These are phyloP conservation scores for Pseudomyrmex concolor DNA, from an alignment of 1,140 invertebrate genomes.

Conservation along the genomic window DNA sequence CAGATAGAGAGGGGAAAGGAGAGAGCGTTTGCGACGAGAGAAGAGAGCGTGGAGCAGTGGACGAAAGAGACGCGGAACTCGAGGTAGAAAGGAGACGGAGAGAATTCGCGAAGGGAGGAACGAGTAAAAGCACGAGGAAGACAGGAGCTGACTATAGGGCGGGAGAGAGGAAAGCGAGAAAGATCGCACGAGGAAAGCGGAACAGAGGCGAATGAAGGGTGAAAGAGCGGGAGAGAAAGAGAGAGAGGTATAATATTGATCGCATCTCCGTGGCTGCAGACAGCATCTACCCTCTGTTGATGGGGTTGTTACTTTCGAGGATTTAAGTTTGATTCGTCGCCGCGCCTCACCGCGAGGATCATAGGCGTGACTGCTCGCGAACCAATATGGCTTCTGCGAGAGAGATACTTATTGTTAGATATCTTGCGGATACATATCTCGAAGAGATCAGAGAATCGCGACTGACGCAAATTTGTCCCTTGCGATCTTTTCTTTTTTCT, in stretches of 20 bases:
- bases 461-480: neutral
- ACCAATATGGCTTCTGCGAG: constrained; percentile 47
- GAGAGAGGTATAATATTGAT: constrained; percentile 83
- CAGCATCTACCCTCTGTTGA: constrained; percentile 84
- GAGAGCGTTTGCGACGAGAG: constrained; percentile 65
- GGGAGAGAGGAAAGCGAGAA: constrained; percentile 55
- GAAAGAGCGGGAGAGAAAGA: constrained; percentile 62
- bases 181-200: constrained; percentile 43
- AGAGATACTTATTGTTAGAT: neutral
- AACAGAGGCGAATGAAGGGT: constrained; percentile 51
- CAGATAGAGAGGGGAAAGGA: constrained; percentile 43
- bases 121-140: constrained; percentile 47
- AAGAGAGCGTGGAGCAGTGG: constrained; percentile 62
- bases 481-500: no score
- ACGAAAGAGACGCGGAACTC: constrained; percentile 23
- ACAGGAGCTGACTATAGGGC: constrained; percentile 48
- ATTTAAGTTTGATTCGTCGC: constrained; percentile 82
- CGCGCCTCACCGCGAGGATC: constrained; percentile 61
- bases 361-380: constrained; percentile 69
- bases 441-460: neutral
- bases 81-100: constrained; percentile 41
- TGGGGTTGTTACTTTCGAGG: constrained; percentile 83
- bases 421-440: neutral
- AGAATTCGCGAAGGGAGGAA: constrained; percentile 51
- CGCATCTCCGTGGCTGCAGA: constrained; percentile 84